These are phyloP conservation scores for Tachysurus vachellii DNA, from an alignment of 2,113 vertebrate genomes.

Conservation along the genomic window DNA sequence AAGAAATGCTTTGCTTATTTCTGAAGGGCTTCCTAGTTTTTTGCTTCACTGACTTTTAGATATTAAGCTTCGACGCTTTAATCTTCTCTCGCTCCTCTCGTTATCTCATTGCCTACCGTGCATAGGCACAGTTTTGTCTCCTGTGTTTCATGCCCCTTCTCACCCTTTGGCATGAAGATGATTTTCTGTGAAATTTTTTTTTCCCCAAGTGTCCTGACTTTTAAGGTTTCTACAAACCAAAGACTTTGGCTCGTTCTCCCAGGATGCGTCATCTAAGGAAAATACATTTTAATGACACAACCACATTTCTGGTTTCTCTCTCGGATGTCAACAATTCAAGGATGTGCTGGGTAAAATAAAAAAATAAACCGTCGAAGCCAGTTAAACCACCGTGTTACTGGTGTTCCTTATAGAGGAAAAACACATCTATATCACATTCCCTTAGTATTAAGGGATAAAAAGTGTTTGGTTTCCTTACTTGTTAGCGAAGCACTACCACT, in stretches of 20 bases:
- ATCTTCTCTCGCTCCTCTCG: slow-evolving; percentile 9
- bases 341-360: slow-evolving; percentile 28
- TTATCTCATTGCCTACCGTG: background rate
- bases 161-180: slow-evolving; percentile 19
- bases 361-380: slow-evolving; percentile 40
- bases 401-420: slow-evolving; percentile 31
- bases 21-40: slow-evolving; percentile 18
- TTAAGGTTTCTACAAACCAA: slow-evolving; percentile 43
- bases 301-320: slow-evolving; percentile 53
- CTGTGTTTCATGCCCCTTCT: slow-evolving; percentile 14
- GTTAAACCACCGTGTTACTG: slow-evolving; percentile 32
- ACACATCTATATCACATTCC: background rate
- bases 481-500: slow-evolving; percentile 26
- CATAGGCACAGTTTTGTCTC: slow-evolving; percentile 6
- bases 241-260: slow-evolving; percentile 37
- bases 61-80: slow-evolving; percentile 27
- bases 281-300: slow-evolving; percentile 56
- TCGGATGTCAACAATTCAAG: slow-evolving; percentile 45
- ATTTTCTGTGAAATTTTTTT: slow-evolving; percentile 26
- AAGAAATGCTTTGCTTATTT: slow-evolving; percentile 20
- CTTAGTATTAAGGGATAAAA: slow-evolving; percentile 9
- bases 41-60: background rate
- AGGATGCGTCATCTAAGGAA: slow-evolving; percentile 51
- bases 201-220: slow-evolving; percentile 41
- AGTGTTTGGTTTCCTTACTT: slow-evolving; percentile 2